Base-by-base conservation (phyloP, 2,113 vertebrate genomes). In the Acanthisitta chloris region DNA sequence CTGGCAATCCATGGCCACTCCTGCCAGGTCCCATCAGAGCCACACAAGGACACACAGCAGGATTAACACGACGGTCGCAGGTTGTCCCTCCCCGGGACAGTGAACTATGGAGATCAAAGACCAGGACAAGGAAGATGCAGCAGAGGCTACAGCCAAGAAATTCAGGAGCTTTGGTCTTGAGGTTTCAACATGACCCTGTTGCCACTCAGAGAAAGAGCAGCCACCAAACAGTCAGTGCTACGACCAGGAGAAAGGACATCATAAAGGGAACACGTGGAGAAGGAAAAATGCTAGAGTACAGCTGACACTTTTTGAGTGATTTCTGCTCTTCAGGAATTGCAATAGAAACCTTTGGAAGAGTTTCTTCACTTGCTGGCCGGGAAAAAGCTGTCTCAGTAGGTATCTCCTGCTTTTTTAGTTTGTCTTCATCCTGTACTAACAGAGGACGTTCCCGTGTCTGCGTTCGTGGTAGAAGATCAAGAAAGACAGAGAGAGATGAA, bases 401-500 rank as follows among this genome's bases (percentile, higher is more conserved):
- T 91, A 97, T 98, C 97, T 98, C 97, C 97, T 98, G 98, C 96
- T 97, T 97, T 97, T 98, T 98, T 98, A 98, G 96, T 98, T 98
- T 98, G 85, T 98, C 98, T 98, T 99, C 98, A 97, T 97, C 96
- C 98, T 98, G 98, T 91, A 97, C 98, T 97, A 98, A 98, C 95
- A 98, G 97, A 98, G 98, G 97, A 95, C 96, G 97, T 95, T 98
- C 98, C 97, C 94, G 98, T 97, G 98, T 98, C 99, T 99, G 98
- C 98, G 98, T 98, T 98, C 97, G 77, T 95, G 97, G 98, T 98
- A 99, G 98, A 97, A 98, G 98, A 99, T 98, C 98, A 98, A 99
- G 98, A 99, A 97, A 99, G 98, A 99, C 98, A 99, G 98, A 99
- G 97, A 98, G 98, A 98, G 98, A 98, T 99, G 98, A 99, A 99